These are phyloP conservation scores for Lampris incognitus DNA, from an alignment of 2,113 vertebrate genomes.

Conservation along the genomic window DNA sequence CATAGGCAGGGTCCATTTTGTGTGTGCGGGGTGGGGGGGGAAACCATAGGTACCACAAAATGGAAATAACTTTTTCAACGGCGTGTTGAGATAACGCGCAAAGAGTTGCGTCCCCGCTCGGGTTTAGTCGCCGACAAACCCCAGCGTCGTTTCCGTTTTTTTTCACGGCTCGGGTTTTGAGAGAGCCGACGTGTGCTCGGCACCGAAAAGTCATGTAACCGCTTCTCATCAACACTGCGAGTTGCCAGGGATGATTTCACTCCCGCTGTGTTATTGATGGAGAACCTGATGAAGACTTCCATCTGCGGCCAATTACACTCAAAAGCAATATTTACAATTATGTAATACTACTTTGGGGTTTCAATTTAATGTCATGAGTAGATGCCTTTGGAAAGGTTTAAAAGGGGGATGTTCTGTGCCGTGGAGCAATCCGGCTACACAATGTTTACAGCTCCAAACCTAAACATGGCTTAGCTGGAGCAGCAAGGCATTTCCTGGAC, in stretches of 20 bases:
- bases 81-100: slow-evolving; percentile 54
- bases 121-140: slow-evolving; percentile 36
- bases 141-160: slow-evolving; percentile 19
- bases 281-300: background rate
- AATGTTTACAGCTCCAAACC: slow-evolving; percentile 67
- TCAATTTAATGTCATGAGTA: slow-evolving; percentile 38
- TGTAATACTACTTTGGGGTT: slow-evolving; percentile 35
- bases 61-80: slow-evolving; percentile 68
- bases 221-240: background rate
- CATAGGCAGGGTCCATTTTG: slow-evolving; percentile 63
- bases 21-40: slow-evolving; percentile 30
- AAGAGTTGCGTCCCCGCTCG: slow-evolving; percentile 19
- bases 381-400: slow-evolving; percentile 29
- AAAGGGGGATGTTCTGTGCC: slow-evolving; percentile 4
- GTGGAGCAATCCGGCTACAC: slow-evolving; percentile 58
- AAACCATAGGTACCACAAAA: slow-evolving; percentile 64
- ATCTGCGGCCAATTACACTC: slow-evolving; percentile 14
- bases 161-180: slow-evolving; percentile 18
- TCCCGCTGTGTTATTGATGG: slow-evolving; percentile 5
- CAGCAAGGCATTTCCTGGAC: slow-evolving; percentile 72
- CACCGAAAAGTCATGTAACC: slow-evolving; percentile 10
- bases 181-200: slow-evolving; percentile 4
- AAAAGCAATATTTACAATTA: slow-evolving; percentile 31
- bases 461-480: slow-evolving; percentile 65
- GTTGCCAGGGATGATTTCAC: background rate